Conservation (phyloP, 2,113 vertebrate species). For the Glaucomys volans region DNA sequence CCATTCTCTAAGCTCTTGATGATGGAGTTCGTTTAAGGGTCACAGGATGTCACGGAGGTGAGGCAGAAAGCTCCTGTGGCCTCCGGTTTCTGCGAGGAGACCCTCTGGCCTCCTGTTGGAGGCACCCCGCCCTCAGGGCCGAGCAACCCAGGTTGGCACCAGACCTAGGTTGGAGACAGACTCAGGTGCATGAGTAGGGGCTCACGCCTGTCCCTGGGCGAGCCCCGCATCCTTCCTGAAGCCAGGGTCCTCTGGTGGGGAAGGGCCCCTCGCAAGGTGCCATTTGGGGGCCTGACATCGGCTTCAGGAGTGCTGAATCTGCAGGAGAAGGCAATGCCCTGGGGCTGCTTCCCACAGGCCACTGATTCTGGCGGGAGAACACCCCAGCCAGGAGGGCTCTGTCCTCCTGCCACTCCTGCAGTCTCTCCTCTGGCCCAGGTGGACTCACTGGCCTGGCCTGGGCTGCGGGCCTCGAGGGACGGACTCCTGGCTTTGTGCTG, state of each 20-base stretch:
- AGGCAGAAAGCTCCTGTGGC: neutral
- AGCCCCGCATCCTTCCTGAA: too few species aligned
- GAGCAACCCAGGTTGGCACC: neutral
- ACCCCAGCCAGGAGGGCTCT: neutral
- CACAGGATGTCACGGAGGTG: neutral
- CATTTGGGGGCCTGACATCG: too few species aligned
- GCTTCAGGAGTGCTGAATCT: neutral
- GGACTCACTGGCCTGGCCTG: neutral
- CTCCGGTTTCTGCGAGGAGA: too few species aligned
- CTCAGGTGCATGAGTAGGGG: too few species aligned
- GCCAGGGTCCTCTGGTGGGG: neutral
- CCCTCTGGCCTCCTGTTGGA: neutral
- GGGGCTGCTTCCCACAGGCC: too few species aligned
- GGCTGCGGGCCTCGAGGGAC: neutral
- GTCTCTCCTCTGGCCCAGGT: neutral
- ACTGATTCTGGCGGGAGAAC: neutral
- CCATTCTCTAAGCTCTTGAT: too few species aligned
- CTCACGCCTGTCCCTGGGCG: too few species aligned
- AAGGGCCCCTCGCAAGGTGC: neutral
- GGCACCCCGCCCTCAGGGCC: neutral
- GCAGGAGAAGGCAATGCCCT: neutral
- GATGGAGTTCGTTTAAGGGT: neutral
- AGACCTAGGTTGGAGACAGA: too few species aligned
- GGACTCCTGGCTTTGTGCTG: too few species aligned
- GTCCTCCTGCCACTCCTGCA: neutral